phyloP scores from a whole-genome alignment of 1,140 invertebrate genomes.

The Plectus sambesii region DNA sequence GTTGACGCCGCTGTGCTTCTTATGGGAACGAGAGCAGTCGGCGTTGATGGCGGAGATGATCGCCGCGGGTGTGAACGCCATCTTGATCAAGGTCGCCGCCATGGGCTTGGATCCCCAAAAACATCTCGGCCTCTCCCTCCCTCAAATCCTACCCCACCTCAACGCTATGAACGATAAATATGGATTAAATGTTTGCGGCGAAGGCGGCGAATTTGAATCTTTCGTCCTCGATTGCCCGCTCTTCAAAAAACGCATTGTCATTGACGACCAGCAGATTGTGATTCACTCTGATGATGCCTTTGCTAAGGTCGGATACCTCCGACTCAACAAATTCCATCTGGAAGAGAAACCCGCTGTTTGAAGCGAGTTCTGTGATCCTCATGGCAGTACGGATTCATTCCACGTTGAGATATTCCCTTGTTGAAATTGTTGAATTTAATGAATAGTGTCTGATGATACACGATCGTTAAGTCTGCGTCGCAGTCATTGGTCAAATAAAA shows the following conservation, averaged over 20 bases:
- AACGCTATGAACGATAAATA: conserved; percentile 62
- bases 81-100: conserved; percentile 72
- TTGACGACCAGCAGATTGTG: conserved; percentile 74
- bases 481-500: too few species aligned
- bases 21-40: conserved; percentile 85
- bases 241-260: conserved; percentile 73
- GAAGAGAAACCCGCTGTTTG: too few species aligned
- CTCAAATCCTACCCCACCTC: too few species aligned
- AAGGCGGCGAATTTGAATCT: conserved; percentile 97
- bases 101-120: conserved; percentile 63
- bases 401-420: too few species aligned
- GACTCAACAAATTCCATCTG: conserved; percentile 64
- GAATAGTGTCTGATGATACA: too few species aligned
- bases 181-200: conserved; percentile 91
- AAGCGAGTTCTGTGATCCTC: too few species aligned
- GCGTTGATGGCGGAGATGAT: conserved; percentile 96
- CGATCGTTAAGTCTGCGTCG: too few species aligned
- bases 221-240: conserved; percentile 92
- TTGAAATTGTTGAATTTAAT: too few species aligned
- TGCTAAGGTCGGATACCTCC: conserved; percentile 80
- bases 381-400: too few species aligned
- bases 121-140: conserved; percentile 79
- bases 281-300: conserved; percentile 78
- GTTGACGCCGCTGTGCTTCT: conserved; percentile 73
- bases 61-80: conserved; percentile 73